Conservation (phyloP, 2,797 vertebrate species). For the Hydrocynus forskahlii region DNA sequence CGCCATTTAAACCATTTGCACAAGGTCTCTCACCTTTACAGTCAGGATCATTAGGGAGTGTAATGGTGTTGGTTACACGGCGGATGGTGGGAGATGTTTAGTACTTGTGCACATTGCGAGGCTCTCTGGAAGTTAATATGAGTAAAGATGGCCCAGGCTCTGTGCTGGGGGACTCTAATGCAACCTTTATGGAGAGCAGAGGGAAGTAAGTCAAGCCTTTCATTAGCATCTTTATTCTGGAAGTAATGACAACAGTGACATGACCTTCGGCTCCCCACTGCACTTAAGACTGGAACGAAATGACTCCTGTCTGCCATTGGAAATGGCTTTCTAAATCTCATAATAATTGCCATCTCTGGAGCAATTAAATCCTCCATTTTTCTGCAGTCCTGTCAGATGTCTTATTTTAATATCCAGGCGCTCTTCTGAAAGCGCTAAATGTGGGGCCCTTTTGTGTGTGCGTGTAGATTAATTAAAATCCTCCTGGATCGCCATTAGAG, state of each 20-base stretch:
- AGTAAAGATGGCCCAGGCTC: slow-evolving; percentile 56
- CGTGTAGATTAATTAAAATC: slow-evolving; percentile 79
- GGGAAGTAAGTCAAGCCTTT: slow-evolving; percentile 71
- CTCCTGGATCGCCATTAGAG: slow-evolving; percentile 78
- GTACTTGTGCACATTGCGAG: slow-evolving; percentile 34
- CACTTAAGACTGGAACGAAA: slow-evolving; percentile 71
- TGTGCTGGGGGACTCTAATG: slow-evolving; percentile 54
- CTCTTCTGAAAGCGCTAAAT: slow-evolving; percentile 63
- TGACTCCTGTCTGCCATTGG: slow-evolving; percentile 70
- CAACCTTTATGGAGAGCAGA: slow-evolving; percentile 65
- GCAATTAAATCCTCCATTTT: slow-evolving; percentile 79
- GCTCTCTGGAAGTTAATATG: slow-evolving; percentile 51
- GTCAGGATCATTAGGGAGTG: slow-evolving; percentile 40
- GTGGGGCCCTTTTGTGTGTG: slow-evolving; percentile 65
- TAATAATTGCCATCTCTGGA: slow-evolving; percentile 80
- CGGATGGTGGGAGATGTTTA: slow-evolving; percentile 44
- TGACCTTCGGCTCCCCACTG: slow-evolving; percentile 70
- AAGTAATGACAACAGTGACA: slow-evolving; percentile 71
- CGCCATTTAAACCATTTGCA: slow-evolving; percentile 42
- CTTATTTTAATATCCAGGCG: slow-evolving; percentile 69
- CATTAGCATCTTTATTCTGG: slow-evolving; percentile 75
- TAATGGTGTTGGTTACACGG: slow-evolving; percentile 53
- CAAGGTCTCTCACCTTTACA: slow-evolving; percentile 35
- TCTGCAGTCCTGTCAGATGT: slow-evolving; percentile 73
- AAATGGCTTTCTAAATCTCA: slow-evolving; percentile 76